phyloP scores from a whole-genome alignment of 2,113 vertebrate species.

The Apteryx owenii region DNA sequence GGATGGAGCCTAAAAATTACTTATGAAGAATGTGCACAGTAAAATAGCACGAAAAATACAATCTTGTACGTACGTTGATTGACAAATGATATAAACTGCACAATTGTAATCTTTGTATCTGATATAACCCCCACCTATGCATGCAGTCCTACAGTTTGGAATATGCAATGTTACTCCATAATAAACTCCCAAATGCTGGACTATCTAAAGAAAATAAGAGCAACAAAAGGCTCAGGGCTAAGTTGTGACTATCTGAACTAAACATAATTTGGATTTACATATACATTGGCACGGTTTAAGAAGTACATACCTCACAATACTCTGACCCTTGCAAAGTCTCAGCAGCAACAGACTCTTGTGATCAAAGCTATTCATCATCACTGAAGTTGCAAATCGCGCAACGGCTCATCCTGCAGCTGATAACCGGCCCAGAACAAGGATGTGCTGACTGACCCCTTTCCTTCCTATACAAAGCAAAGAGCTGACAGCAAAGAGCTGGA shows the following conservation, averaged over 20 bases:
- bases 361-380: background rate
- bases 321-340: background rate
- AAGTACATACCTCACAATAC: background rate
- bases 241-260: background rate
- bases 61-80: fast-evolving
- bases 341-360: background rate
- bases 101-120: background rate
- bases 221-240: background rate
- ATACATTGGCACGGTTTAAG: background rate
- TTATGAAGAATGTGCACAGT: background rate
- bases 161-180: background rate
- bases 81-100: background rate
- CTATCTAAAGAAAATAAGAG: background rate
- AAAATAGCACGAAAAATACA: background rate
- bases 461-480: background rate
- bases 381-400: background rate
- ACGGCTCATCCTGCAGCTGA: background rate
- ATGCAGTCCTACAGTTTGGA: background rate
- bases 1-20: background rate
- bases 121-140: background rate
- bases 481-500: background rate
- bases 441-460: background rate
- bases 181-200: background rate
- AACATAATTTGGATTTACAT: background rate
- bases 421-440: background rate